Evolutionary conservation across 1,140 invertebrate species (phyloP).

Genomic region (Orussus abietinus): DNA sequence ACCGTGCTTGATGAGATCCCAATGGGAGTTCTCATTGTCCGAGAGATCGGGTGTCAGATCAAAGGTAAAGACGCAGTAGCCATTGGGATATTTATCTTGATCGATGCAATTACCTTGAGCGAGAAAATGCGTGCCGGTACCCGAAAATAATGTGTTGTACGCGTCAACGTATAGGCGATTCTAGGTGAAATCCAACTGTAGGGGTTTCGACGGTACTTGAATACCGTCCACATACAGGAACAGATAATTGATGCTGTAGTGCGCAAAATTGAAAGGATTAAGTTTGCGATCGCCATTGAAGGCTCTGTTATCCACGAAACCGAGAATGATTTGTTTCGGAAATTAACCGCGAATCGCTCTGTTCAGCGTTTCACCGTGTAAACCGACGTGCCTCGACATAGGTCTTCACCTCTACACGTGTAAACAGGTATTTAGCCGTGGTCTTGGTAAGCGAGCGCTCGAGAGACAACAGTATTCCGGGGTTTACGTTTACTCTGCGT

Average conservation of each 20-base stretch:
- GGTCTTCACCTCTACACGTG: slow-evolving; percentile 34
- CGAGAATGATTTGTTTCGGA: too few relatives aligned
- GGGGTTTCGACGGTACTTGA: slow-evolving; percentile 18
- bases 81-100: slow-evolving; percentile 16
- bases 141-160: slow-evolving; percentile 38
- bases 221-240: slow-evolving; percentile 32
- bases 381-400: slow-evolving; percentile 30
- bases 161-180: slow-evolving; percentile 14
- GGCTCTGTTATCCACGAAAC: slow-evolving; percentile 32
- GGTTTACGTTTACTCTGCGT: slow-evolving; percentile 24
- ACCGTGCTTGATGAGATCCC: slow-evolving; percentile 13
- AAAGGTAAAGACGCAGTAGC: slow-evolving; percentile 21
- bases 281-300: slow-evolving; percentile 34
- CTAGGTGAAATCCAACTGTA: slow-evolving; percentile 18
- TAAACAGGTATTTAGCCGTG: slow-evolving; percentile 44
- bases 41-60: slow-evolving; percentile 6
- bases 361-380: slow-evolving; percentile 31
- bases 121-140: too few relatives aligned
- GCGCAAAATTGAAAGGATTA: slow-evolving; percentile 41
- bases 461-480: slow-evolving; percentile 32
- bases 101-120: slow-evolving; percentile 22
- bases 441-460: slow-evolving; percentile 32
- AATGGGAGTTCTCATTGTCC: slow-evolving; percentile 1
- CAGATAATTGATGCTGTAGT: too few relatives aligned
- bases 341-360: slow-evolving; percentile 37